Percentiles rank a stretch among this genome's conserved stretches.
phyloP scores from a whole-genome alignment of 2,797 vertebrate species.

The Botia kubotai region DNA sequence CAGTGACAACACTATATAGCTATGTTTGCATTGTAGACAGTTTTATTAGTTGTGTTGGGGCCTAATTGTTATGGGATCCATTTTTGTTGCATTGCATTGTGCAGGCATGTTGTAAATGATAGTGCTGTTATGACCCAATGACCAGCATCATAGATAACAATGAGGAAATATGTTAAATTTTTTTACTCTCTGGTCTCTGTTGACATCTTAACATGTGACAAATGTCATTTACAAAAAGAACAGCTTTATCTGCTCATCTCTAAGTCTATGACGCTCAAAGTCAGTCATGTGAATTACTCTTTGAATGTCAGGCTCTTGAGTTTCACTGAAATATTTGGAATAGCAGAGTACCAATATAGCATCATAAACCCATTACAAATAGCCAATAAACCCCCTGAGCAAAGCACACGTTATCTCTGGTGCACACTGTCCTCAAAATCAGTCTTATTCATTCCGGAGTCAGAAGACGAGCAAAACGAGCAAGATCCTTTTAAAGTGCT shows the following conservation, averaged over 20 bases:
- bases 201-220: too few relatives aligned
- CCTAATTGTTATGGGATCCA: too few relatives aligned
- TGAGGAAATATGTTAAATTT: too few relatives aligned
- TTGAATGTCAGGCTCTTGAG: constrained; percentile 1
- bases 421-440: constrained; percentile 16
- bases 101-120: too few relatives aligned
- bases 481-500: constrained; percentile 62
- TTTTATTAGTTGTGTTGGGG: too few relatives aligned
- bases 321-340: constrained; percentile 34
- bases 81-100: too few relatives aligned
- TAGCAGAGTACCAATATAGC: constrained; percentile 16
- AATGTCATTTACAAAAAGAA: background rate
- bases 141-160: too few relatives aligned
- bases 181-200: too few relatives aligned
- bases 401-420: constrained; percentile 12
- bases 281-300: background rate
- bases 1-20: too few relatives aligned
- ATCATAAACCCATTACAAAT: constrained; percentile 26
- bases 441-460: constrained; percentile 29
- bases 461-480: constrained; percentile 50
- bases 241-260: background rate
- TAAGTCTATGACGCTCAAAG: background rate
- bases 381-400: constrained; percentile 32
- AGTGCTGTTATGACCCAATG: too few relatives aligned
- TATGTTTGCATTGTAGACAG: too few relatives aligned